A percentile compares a stretch with the other conserved stretches of the same genome.
Evolutionary conservation across 2,113 vertebrate species (phyloP).

Genomic region (Procavia capensis): DNA sequence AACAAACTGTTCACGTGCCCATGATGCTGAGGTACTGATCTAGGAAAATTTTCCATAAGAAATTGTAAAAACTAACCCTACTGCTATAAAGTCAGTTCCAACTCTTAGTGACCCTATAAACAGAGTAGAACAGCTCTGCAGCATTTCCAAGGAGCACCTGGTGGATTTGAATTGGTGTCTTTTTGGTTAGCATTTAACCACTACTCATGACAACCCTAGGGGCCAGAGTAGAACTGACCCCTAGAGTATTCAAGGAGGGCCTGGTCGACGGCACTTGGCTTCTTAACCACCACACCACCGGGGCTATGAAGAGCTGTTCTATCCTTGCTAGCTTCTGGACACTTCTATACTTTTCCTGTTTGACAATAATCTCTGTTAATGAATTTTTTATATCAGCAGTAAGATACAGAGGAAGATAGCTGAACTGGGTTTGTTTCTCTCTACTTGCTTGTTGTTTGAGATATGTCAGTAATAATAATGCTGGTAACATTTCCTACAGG

Average conservation of each 20-base stretch:
- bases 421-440: neutral
- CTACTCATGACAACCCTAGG: too few species aligned
- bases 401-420: neutral
- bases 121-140: too few species aligned
- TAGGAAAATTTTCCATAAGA: neutral
- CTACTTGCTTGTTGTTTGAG: neutral
- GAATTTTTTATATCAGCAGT: neutral
- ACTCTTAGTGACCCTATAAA: too few species aligned
- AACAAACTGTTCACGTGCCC: neutral
- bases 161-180: too few species aligned
- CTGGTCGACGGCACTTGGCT: too few species aligned
- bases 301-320: neutral
- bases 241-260: too few species aligned
- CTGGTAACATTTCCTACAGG: neutral
- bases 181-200: too few species aligned
- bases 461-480: neutral
- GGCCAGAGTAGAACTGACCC: too few species aligned
- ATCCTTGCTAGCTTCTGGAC: neutral
- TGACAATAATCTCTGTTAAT: slow-evolving; percentile 6
- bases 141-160: too few species aligned
- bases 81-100: too few species aligned
- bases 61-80: too few species aligned
- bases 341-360: neutral
- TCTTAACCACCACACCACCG: too few species aligned
- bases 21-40: neutral